A percentile compares a stretch with the other conserved stretches of the same genome.
Conservation (phyloP, 2,113 vertebrate species). For the Dunckerocampus dactyliophorus region DNA sequence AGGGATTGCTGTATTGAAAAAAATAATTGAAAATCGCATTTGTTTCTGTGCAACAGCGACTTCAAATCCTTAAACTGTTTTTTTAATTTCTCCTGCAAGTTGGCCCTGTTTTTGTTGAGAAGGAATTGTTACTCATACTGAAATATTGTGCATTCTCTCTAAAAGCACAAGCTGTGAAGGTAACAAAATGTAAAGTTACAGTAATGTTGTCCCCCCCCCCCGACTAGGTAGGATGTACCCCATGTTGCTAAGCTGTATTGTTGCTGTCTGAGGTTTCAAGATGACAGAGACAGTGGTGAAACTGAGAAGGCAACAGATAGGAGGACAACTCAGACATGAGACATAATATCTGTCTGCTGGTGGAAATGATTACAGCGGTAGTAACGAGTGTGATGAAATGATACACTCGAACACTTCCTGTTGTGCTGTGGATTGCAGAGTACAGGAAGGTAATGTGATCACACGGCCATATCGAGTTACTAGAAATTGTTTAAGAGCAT, state of each 20-base stretch:
- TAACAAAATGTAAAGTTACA: conserved; percentile 11
- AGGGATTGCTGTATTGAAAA: too few species aligned
- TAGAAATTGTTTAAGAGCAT: conserved; percentile 34
- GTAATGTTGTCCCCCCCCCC: background rate
- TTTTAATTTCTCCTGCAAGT: too few species aligned
- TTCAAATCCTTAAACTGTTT: too few species aligned
- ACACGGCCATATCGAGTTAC: conserved; percentile 53
- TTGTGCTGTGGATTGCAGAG: conserved; percentile 22
- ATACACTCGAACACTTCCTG: conserved; percentile 40
- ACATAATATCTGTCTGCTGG: conserved; percentile 42
- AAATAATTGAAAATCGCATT: background rate
- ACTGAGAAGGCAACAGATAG: conserved; percentile 28
- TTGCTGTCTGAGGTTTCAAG: conserved; percentile 12
- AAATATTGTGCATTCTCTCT: conserved; percentile 15
- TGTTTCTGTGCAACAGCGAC: background rate
- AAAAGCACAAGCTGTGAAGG: conserved; percentile 5
- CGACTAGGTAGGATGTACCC: background rate
- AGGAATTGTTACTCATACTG: conserved; percentile 3
- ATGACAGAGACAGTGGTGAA: conserved; percentile 19
- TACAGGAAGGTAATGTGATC: conserved; percentile 57
- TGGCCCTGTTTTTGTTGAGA: too few species aligned
- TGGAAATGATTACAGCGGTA: conserved; percentile 14
- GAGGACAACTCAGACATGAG: conserved; percentile 29
- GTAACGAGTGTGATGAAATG: conserved; percentile 44
- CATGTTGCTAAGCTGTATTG: conserved; percentile 3